Conservation (phyloP, 2,888 invertebrate genomes). For the Morpho helenor region DNA sequence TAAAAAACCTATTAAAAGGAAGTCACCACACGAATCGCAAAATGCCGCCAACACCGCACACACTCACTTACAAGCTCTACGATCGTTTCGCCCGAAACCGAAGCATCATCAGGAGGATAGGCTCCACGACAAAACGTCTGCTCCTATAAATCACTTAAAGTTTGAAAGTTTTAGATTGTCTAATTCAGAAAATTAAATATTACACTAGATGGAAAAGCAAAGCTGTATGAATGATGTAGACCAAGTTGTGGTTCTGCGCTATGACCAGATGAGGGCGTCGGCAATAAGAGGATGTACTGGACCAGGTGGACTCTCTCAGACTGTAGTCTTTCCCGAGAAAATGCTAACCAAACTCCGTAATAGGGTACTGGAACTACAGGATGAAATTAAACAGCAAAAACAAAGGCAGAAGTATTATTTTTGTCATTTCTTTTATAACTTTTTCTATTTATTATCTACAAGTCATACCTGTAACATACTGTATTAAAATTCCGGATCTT, state of each 20-base stretch:
- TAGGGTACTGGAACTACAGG: conserved; percentile 81
- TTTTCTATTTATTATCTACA: too few relatives aligned
- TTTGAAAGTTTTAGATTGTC: too few relatives aligned
- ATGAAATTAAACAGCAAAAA: conserved; percentile 82
- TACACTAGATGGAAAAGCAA: conserved; percentile 84
- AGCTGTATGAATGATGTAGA: conserved; percentile 88
- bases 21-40: too few relatives aligned
- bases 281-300: conserved; percentile 65
- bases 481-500: too few relatives aligned
- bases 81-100: too few relatives aligned
- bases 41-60: too few relatives aligned
- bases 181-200: neutral
- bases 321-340: conserved; percentile 82
- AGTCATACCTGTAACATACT: too few relatives aligned
- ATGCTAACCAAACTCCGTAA: conserved; percentile 77
- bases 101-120: too few relatives aligned
- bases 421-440: neutral
- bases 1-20: too few relatives aligned
- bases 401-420: conserved; percentile 76
- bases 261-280: conserved; percentile 82
- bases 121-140: too few relatives aligned
- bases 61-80: too few relatives aligned
- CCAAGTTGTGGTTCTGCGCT: conserved; percentile 82
- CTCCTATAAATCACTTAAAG: too few relatives aligned
- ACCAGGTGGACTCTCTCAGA: conserved; percentile 55